Evolutionary conservation across 2,888 invertebrate genomes (phyloP), one percentile per base, ranked within the genome.

Genomic region (Agrenia bidenticulata): DNA sequence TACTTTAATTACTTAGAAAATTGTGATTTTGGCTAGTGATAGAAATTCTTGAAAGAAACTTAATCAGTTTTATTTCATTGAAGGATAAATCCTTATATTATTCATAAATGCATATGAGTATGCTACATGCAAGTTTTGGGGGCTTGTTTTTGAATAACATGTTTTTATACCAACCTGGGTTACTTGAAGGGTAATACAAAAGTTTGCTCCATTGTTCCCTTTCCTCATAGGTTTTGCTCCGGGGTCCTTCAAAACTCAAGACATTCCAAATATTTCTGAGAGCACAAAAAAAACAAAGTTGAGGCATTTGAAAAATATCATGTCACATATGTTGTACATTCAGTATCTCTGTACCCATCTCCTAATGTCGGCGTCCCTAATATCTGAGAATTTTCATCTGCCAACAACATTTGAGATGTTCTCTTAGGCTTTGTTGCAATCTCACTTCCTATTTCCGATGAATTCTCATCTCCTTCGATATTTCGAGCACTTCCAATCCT

Each of bases 251-350:
- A 37, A 64, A 69, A 7, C 63, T 53, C 9, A 73, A 24, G 0
- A 70, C 71, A 54, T 73, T 73, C 73, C 73, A 73, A 39, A 72
- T 55, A 39, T 59, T 69, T 26, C 66, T 71, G 23, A 17, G 7
- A 49, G 15, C n/a, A n/a, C 39, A 39, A 39, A 39, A 39, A 11
- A 15, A 39, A 39, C 39, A 39, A 39, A 39, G 39, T 39, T 39
- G 39, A 15, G 39, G 7, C 39, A 49, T 49, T 49, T 9, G 19
- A 17, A 15, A 49, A 49, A n/a, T n/a, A n/a, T n/a, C n/a, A n/a
- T n/a, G n/a, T n/a, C n/a, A n/a, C n/a, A n/a, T n/a, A n/a, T n/a
- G n/a, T n/a, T n/a, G n/a, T n/a, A n/a, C n/a, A n/a, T n/a, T n/a
- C n/a, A n/a, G n/a, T n/a, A n/a, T n/a, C n/a, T n/a, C n/a, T 5